phyloP scores from a whole-genome alignment of 2,113 vertebrate species.

The Leuciscus idus region DNA sequence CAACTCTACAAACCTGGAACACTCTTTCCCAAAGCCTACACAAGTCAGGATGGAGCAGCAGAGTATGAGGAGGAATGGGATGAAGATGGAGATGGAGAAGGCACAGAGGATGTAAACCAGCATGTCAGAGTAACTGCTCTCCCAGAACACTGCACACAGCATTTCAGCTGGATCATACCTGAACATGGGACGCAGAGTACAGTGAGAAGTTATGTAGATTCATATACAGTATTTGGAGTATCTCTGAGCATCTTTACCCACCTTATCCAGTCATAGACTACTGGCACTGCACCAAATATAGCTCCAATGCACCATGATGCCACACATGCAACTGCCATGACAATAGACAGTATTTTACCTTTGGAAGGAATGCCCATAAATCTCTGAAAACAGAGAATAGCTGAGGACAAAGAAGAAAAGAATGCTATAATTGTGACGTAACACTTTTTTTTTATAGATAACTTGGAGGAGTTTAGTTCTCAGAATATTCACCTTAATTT shows the following conservation, averaged over 20 bases:
- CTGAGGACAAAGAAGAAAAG: slow-evolving; percentile 55
- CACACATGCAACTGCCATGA: slow-evolving; percentile 62
- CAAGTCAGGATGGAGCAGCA: slow-evolving; percentile 62
- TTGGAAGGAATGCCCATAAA: slow-evolving; percentile 55
- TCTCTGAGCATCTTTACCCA: slow-evolving; percentile 44
- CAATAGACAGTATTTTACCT: slow-evolving; percentile 46
- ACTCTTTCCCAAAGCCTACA: slow-evolving; percentile 38
- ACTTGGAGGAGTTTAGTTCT: background rate
- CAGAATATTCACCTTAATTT: background rate
- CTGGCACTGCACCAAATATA: slow-evolving; percentile 73
- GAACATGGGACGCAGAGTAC: background rate
- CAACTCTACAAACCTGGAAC: slow-evolving; percentile 59
- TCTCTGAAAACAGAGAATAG: slow-evolving; percentile 71
- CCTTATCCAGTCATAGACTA: slow-evolving; percentile 74
- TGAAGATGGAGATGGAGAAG: slow-evolving; percentile 69
- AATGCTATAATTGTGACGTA: background rate
- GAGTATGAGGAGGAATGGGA: slow-evolving; percentile 70
- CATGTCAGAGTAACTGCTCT: slow-evolving; percentile 76
- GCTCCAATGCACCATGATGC: slow-evolving; percentile 71
- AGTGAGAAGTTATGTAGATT: background rate
- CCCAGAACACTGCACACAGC: slow-evolving; percentile 79
- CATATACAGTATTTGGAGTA: background rate
- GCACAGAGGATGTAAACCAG: slow-evolving; percentile 74
- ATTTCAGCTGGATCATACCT: slow-evolving; percentile 78
- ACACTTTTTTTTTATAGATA: background rate